Evolutionary conservation across 1,140 invertebrate genomes (phyloP), one percentile per base, ranked within the genome.

Genomic region (Antheraea pernyi): DNA sequence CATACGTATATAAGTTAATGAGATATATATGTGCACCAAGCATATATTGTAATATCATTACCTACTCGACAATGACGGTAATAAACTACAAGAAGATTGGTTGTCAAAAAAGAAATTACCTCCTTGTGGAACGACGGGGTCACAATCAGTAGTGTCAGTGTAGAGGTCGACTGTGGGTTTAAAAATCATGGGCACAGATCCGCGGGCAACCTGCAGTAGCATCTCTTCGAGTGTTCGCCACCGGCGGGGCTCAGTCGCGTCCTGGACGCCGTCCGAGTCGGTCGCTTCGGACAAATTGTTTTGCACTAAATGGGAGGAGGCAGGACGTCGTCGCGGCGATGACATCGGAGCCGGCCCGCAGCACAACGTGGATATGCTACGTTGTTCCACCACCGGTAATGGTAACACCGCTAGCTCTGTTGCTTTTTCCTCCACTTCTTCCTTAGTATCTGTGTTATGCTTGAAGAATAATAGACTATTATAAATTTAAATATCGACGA

Each of bases 191-290:
- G 96, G 95, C 18, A 94, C 88, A n/a, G 93, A 92, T 37, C 95
- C 95, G 68, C 95, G 94, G 3, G 95, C 95, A 72, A 96, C 95
- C 53, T 95, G 93, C 1, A 97, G 93, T 7, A 97, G 80, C 83
- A 95, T 94, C 88, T 98, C 96, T 89, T 98, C 97, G 39, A 98
- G 93, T 81, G 95, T 95, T 67, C 92, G 90, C 97, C 97, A 96
- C 78, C 91, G 93, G 0, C 80, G 77, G 69, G 90, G 87, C 39
- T 91, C 83, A 5, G 93, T 62, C 91, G 84, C 62, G 71, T 67
- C 22, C 10, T 64, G 39, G 19, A 36, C 65, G 63, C 36, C 68
- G 71, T 9, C 74, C 6, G 90, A 87, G 30, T 90, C 83, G 6
- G 93, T 62, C 91, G 84, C 62, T 72, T 67, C 22, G 11, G 64